Conservation (phyloP, 2,797 vertebrate genomes). For the Lycodopsis pacificus region DNA sequence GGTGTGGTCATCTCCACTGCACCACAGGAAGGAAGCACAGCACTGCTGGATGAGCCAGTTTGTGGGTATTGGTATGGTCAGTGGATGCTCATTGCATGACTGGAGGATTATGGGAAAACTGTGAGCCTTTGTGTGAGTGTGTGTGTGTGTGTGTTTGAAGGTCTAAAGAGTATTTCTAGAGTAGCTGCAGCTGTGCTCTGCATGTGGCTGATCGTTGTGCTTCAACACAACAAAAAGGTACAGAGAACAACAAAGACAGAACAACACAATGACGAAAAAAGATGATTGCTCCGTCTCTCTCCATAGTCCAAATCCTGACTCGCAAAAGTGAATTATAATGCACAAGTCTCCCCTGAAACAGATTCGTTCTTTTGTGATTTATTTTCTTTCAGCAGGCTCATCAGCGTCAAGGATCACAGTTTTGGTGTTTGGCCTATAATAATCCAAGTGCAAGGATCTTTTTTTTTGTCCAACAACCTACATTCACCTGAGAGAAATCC, state of each 20-base stretch:
- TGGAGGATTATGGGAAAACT: slow-evolving; percentile 41
- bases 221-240: slow-evolving; percentile 7
- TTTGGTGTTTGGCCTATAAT: not conserved
- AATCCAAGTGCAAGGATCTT: not conserved
- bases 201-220: not conserved
- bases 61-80: slow-evolving; percentile 18
- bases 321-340: slow-evolving; percentile 5
- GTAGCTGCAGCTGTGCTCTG: slow-evolving; percentile 1
- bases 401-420: not conserved
- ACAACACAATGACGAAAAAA: slow-evolving; percentile 2
- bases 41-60: slow-evolving; percentile 41
- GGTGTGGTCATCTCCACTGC: slow-evolving; percentile 30
- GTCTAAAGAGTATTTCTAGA: not conserved
- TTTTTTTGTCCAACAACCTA: not conserved
- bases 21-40: slow-evolving; percentile 18
- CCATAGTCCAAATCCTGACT: slow-evolving; percentile 10
- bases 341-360: not conserved
- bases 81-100: slow-evolving; percentile 40
- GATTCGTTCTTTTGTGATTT: not conserved
- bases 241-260: not conserved
- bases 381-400: not conserved
- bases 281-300: not conserved
- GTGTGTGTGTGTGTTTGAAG: not conserved
- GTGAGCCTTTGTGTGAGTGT: slow-evolving; percentile 21
- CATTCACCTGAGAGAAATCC: not conserved